Evolutionary conservation across 2,113 vertebrate genomes (phyloP).

Genomic region (Poecile atricapillus): DNA sequence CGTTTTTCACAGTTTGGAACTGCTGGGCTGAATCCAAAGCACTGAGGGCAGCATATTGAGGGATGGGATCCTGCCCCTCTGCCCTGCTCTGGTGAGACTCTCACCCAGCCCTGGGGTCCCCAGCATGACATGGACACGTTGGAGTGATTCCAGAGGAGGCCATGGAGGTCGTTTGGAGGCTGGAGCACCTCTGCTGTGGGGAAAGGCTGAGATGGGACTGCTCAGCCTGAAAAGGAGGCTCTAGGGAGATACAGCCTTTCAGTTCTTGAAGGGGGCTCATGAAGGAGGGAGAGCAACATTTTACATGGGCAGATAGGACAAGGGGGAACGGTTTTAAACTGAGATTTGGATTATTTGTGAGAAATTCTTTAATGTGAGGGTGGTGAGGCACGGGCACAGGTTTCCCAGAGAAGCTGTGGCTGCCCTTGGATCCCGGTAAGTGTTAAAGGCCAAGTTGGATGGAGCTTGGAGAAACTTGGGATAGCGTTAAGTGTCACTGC

Average conservation of each 20-base stretch:
- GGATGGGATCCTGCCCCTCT: neutral
- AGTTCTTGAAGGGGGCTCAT: neutral
- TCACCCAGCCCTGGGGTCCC: neutral
- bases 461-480: too few species aligned
- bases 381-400: neutral
- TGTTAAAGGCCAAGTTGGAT: accelerated
- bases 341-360: neutral
- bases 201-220: neutral
- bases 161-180: neutral
- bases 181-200: neutral
- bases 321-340: neutral
- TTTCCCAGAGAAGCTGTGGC: neutral
- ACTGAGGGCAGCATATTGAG: neutral
- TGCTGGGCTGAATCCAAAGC: neutral
- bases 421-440: neutral
- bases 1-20: too few species aligned
- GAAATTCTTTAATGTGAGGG: neutral
- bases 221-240: neutral
- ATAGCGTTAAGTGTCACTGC: neutral
- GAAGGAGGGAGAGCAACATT: neutral
- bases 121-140: accelerated
- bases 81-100: neutral
- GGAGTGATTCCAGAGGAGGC: too few species aligned
- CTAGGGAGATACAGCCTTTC: neutral
- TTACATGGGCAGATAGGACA: neutral